A percentile compares a stretch with the other conserved stretches of the same genome.
These are phyloP conservation scores for Lathronympha strigana DNA, from an alignment of 2,888 invertebrate genomes.

Conservation along the genomic window DNA sequence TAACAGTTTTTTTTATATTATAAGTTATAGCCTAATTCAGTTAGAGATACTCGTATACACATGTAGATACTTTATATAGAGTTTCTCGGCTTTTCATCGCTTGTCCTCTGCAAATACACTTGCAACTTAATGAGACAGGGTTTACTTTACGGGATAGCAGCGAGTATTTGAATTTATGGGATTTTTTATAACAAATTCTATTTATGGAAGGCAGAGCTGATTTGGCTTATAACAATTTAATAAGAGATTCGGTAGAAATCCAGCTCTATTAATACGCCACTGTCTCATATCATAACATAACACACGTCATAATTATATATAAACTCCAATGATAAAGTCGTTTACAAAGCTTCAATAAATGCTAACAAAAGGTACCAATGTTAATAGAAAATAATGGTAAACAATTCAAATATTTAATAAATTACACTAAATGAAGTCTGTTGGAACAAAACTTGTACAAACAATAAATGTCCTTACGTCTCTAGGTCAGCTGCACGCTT, in stretches of 20 bases:
- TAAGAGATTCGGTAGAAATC: too few relatives aligned
- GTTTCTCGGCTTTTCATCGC: not conserved
- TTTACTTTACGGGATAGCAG: not conserved
- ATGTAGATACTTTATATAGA: not conserved
- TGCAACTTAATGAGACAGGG: not conserved
- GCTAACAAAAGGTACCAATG: too few relatives aligned
- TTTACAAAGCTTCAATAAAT: too few relatives aligned
- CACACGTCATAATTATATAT: too few relatives aligned
- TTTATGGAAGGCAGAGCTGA: too few relatives aligned
- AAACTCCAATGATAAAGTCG: too few relatives aligned
- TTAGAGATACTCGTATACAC: not conserved
- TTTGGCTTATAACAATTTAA: too few relatives aligned
- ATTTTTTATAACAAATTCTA: not conserved
- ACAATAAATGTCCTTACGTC: not conserved
- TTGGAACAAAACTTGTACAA: not conserved
- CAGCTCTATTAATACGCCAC: too few relatives aligned
- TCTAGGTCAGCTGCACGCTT: slow-evolving; percentile 3
- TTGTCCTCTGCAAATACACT: not conserved
- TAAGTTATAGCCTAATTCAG: not conserved
- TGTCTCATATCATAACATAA: too few relatives aligned
- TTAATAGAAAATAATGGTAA: too few relatives aligned
- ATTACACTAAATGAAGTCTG: not conserved
- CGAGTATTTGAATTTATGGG: not conserved
- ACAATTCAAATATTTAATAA: too few relatives aligned
- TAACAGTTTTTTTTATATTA: too few relatives aligned